Conservation (phyloP, 2,888 invertebrate species). For the Fissipunctia ypsillon region DNA sequence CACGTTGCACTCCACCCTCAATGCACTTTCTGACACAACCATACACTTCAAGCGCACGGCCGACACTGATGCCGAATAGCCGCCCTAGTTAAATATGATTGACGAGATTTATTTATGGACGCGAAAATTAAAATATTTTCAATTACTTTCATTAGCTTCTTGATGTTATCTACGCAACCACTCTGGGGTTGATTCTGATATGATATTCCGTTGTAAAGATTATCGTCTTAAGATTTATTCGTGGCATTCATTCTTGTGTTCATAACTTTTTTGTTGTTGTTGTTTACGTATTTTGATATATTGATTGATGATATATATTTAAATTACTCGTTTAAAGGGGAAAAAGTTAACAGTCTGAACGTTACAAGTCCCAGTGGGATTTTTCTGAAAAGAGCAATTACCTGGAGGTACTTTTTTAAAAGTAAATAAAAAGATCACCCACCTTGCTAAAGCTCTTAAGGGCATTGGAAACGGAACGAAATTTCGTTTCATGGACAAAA, state of each 20-base stretch:
- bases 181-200: not conserved
- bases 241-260: not conserved
- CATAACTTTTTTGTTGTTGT: not conserved
- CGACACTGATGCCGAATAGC: conserved; percentile 50
- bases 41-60: conserved; percentile 47
- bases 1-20: conserved; percentile 15
- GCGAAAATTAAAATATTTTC: conserved; percentile 31
- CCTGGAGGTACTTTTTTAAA: conserved; percentile 51
- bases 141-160: conserved; percentile 18
- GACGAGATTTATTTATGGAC: conserved; percentile 46
- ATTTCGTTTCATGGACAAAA: conserved; percentile 75
- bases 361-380: conserved; percentile 41
- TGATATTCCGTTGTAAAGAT: conserved; percentile 15
- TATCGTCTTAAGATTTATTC: conserved; percentile 1
- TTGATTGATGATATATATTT: too few species aligned
- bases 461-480: conserved; percentile 74
- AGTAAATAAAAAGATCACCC: conserved; percentile 66
- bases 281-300: not conserved
- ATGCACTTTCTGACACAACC: conserved; percentile 59
- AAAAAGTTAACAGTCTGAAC: conserved; percentile 39
- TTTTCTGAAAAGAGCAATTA: conserved; percentile 49
- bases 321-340: conserved; percentile 7
- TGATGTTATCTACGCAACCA: conserved; percentile 1
- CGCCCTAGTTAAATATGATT: conserved; percentile 49
- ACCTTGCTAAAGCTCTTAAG: conserved; percentile 71